phyloP scores from a whole-genome alignment of 2,113 vertebrate genomes.

The rat (Rattus norvegicus) region DNA sequence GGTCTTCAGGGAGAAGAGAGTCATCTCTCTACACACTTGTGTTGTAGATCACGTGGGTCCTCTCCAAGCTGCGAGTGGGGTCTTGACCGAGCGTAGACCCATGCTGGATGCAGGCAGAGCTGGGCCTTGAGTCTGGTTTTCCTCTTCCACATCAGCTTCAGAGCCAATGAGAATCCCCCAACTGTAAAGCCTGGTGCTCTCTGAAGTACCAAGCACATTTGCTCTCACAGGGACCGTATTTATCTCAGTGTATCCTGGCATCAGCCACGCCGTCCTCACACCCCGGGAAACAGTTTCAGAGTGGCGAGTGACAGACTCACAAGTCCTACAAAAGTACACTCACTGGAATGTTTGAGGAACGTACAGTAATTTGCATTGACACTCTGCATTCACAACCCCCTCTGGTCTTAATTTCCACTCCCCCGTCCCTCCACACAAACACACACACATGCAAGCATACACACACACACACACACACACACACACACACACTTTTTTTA shows the following conservation, averaged over 20 bases:
- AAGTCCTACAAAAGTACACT: rapidly evolving
- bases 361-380: rapidly evolving
- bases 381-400: rapidly evolving
- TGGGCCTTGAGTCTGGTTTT: background rate
- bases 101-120: rapidly evolving
- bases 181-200: too few species aligned
- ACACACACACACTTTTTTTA: too few species aligned
- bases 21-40: too few species aligned
- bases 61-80: rapidly evolving
- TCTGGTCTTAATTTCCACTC: rapidly evolving
- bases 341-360: background rate
- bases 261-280: background rate
- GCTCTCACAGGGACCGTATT: background rate
- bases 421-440: too few species aligned
- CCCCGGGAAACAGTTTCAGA: background rate
- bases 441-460: background rate
- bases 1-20: rapidly evolving
- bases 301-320: background rate
- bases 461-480: too few species aligned
- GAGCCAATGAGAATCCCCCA: background rate
- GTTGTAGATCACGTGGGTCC: too few species aligned
- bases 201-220: too few species aligned
- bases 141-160: background rate
- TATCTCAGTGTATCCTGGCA: background rate
- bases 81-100: rapidly evolving